These are phyloP conservation scores for Cyclina sinensis DNA, from an alignment of 1,140 invertebrate genomes.

Conservation along the genomic window DNA sequence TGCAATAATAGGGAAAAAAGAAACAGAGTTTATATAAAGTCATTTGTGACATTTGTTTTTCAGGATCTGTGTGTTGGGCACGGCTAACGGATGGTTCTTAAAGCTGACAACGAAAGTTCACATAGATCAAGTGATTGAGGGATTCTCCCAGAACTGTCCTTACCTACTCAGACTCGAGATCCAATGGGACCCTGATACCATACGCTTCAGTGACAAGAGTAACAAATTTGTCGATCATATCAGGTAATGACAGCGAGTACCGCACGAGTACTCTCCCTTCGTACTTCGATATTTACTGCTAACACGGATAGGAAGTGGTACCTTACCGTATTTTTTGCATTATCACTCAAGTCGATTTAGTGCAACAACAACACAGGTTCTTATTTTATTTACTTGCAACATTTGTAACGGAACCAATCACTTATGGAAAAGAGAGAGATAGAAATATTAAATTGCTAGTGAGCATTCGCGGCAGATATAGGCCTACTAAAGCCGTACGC, in stretches of 20 bases:
- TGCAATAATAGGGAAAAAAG: too few relatives aligned
- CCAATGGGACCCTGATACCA: constrained; percentile 99
- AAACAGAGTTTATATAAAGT: neutral
- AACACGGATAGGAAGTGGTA: too few relatives aligned
- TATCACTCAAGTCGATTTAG: too few relatives aligned
- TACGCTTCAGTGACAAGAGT: constrained; percentile 99
- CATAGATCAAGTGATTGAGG: constrained; percentile 99
- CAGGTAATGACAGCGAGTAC: constrained; percentile 76
- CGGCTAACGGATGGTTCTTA: constrained; percentile 97
- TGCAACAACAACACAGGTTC: too few relatives aligned
- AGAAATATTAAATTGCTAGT: too few relatives aligned
- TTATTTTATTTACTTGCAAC: too few relatives aligned
- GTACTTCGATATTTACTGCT: neutral
- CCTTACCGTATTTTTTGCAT: too few relatives aligned
- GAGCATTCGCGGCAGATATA: too few relatives aligned
- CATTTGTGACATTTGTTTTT: constrained; percentile 70
- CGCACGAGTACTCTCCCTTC: neutral
- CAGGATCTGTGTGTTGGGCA: constrained; percentile 99
- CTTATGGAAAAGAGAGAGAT: too few relatives aligned
- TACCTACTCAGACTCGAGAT: constrained; percentile 97
- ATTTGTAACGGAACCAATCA: too few relatives aligned
- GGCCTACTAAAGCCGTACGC: too few relatives aligned
- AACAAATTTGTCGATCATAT: constrained; percentile 91
- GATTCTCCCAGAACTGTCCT: constrained; percentile 97
- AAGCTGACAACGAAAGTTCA: constrained; percentile 92